Conservation (phyloP, 2,888 invertebrate genomes). For the Serrognathus titanus region DNA sequence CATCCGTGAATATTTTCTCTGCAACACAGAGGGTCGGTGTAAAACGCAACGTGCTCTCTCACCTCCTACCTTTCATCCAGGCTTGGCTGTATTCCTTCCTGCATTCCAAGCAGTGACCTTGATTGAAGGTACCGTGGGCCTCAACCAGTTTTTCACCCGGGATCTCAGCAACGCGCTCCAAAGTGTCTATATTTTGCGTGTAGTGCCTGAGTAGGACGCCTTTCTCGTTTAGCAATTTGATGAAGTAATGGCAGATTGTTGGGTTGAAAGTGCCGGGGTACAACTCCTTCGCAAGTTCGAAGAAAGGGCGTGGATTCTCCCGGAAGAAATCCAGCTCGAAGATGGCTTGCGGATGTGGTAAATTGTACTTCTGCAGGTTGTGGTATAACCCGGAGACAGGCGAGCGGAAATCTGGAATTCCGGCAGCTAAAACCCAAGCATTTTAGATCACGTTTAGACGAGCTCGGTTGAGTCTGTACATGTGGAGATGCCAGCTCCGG, state of each 20-base stretch:
- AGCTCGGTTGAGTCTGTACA: slow-evolving; percentile 56
- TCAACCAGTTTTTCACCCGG: slow-evolving; percentile 84
- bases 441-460: background rate
- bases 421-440: slow-evolving; percentile 66
- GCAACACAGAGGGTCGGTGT: slow-evolving; percentile 26
- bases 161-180: slow-evolving; percentile 83
- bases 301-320: slow-evolving; percentile 90
- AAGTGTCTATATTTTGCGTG: slow-evolving; percentile 90
- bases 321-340: slow-evolving; percentile 88
- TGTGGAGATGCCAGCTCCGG: slow-evolving; percentile 96
- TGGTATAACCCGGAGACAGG: slow-evolving; percentile 89
- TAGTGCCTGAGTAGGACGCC: slow-evolving; percentile 71
- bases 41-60: background rate
- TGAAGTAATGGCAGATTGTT: slow-evolving; percentile 87
- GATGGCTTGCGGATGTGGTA: slow-evolving; percentile 88
- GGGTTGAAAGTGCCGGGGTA: slow-evolving; percentile 86
- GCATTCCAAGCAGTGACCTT: slow-evolving; percentile 82
- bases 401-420: slow-evolving; percentile 94
- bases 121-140: slow-evolving; percentile 91
- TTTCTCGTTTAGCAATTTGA: slow-evolving; percentile 80
- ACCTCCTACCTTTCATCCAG: slow-evolving; percentile 78
- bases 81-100: slow-evolving; percentile 66
- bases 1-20: slow-evolving; percentile 71
- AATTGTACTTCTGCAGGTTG: slow-evolving; percentile 85
- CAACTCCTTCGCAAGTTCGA: slow-evolving; percentile 82